Evolutionary conservation across 2,888 invertebrate species (phyloP), one percentile per base, ranked within the genome.

Genomic region (Lathronympha strigana): DNA sequence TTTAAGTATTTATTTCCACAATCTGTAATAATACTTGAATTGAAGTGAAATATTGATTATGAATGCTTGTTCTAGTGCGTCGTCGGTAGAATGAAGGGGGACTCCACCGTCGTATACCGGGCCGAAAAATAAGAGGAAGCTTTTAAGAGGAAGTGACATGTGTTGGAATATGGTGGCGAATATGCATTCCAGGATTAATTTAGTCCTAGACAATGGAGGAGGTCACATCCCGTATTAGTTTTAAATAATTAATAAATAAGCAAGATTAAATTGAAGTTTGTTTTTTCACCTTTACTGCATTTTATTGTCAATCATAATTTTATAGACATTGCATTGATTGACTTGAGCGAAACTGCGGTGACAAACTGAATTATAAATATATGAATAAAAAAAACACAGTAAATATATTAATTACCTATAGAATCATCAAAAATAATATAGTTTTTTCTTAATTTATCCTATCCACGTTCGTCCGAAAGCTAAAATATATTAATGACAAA

Each of bases 171-270:
- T 55, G 55, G 23, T 36, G 38, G 28, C 55, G 13, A 38, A 28
- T 28, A 55, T 55, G 55, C 45, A 45, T 45, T 45, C 21, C 45
- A 45, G 45, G 45, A 45, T 45, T 45, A 45, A 45, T 45, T 45
- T 45, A 45, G 45, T 45, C 45, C 21, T 45, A 45, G 45, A 45
- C 9, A 45, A 45, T 5, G 45, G 23, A 45, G 45, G 45, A 45
- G 45, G 45, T 21, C 45, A 45, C 23, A 45, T 45, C 45, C 45
- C 45, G 45, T 45, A 45, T 45, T 45, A 45, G 23, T 23, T 45
- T 45, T 23, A 45, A 45, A 45, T 45, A 45, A 45, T 21, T 45
- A 23, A 45, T 23, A 23, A 45, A 45, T 45, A 45, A 23, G 45
- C 5, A 13, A 21, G 23, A 45, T 45, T 13, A 11, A 45, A 45